Base-by-base conservation (phyloP, 2,113 vertebrate genomes). In the Rostratula benghalensis region DNA sequence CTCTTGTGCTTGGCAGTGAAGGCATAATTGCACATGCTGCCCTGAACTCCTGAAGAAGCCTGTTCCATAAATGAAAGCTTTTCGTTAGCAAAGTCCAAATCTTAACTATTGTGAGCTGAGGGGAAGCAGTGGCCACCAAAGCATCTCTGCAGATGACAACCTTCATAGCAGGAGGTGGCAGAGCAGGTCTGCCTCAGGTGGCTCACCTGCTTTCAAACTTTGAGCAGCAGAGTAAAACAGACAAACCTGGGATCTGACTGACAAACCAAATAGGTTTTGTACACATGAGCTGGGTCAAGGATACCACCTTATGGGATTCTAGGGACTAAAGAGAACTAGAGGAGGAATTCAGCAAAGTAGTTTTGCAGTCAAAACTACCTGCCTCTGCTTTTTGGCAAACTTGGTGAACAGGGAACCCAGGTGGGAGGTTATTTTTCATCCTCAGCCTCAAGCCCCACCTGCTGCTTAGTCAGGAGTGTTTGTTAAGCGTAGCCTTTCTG, bases 361-460 rank as follows among this genome's bases (percentile, higher is more conserved):
- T 9, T 74, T 37, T 54, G 13, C n/a, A 83, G 25, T 45, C 50
- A 46, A 63, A 90, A 15, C 17, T 46, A 27, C 48, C 63, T 61
- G 10, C 13, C 10, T 63, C 37, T 21, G 37, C 6, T 75, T 5
- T 51, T 23, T 71, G 69, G 35, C 2, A 64, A 45, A 67, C 3
- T 86, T 43, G 61, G 9, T 28, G 33, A 94, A n/a, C 13, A 13
- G 12, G 7, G 7, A 84, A 43, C 56, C 53, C 86, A 76, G 25
- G 13, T 59, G 31, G 67, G 65, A 85, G 45, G n/a, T 16, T 33
- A 28, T 76, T 92, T 96, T 85, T 94, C 54, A 70, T 59, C 57
- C 65, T 65, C 67, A 85, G 50, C 18, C 57, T 87, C 63, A 23
- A 90, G 39, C 45, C 64, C 88, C 71, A 74, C 28, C 37, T 64